phyloP scores from a whole-genome alignment of 2,113 vertebrate species.

The Notothenia coriiceps region DNA sequence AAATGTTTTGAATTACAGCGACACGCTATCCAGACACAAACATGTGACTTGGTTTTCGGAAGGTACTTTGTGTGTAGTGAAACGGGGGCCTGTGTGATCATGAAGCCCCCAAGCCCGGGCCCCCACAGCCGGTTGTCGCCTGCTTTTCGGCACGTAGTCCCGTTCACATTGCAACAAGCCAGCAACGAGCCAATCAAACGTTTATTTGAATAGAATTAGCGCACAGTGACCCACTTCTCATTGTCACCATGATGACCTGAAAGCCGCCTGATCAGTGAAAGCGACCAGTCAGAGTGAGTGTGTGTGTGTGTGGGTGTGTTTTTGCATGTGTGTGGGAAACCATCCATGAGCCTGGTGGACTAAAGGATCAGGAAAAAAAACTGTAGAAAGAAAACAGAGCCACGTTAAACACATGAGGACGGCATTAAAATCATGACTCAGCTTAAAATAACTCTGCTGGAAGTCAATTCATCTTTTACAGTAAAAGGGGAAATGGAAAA shows the following conservation, averaged over 20 bases:
- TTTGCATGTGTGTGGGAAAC: background rate
- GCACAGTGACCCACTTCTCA: conserved; percentile 62
- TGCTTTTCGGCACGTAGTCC: conserved; percentile 69
- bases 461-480: conserved; percentile 9
- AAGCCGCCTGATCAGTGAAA: background rate
- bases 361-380: background rate
- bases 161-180: conserved; percentile 43
- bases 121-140: too few species aligned
- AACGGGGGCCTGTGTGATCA: too few species aligned
- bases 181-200: conserved; percentile 30
- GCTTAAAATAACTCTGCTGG: background rate
- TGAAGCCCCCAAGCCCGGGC: too few species aligned
- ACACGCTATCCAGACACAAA: background rate
- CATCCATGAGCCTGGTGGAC: background rate
- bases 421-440: background rate
- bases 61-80: background rate
- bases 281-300: background rate
- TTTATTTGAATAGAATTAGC: conserved; percentile 47
- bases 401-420: background rate
- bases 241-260: conserved; percentile 7
- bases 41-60: conserved; percentile 11
- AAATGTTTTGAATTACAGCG: background rate
- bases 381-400: background rate
- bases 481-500: conserved; percentile 46
- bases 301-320: background rate